Percentiles rank a stretch among this genome's conserved stretches.
Conservation (phyloP, 2,888 invertebrate species). For the Pollenia griseotomentosa region DNA sequence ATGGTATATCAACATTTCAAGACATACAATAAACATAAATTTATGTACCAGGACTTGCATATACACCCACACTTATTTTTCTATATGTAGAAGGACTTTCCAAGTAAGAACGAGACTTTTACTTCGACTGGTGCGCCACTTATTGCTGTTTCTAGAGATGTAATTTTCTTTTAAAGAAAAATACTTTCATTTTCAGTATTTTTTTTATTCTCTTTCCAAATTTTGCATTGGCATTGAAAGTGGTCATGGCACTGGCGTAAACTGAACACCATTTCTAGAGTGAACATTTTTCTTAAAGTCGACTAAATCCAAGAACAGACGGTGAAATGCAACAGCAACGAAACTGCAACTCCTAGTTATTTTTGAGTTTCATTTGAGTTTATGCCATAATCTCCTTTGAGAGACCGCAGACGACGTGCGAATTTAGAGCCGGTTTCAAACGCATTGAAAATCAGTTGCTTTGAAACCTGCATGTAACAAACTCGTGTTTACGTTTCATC, state of each 20-base stretch:
- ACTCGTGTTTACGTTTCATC: too few relatives aligned
- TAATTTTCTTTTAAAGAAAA: slow-evolving; percentile 42
- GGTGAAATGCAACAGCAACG: too few relatives aligned
- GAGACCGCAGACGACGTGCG: too few relatives aligned
- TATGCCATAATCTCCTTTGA: too few relatives aligned
- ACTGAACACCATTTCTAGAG: slow-evolving; percentile 20
- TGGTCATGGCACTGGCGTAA: slow-evolving; percentile 56
- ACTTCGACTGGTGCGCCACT: background rate
- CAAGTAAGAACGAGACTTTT: background rate
- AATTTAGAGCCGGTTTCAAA: too few relatives aligned
- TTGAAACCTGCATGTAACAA: too few relatives aligned
- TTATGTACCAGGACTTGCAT: slow-evolving; percentile 29
- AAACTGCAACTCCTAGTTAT: too few relatives aligned
- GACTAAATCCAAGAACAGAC: too few relatives aligned
- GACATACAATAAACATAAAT: slow-evolving; percentile 29
- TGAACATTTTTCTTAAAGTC: background rate
- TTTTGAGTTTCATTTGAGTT: background rate
- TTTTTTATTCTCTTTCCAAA: slow-evolving; percentile 4
- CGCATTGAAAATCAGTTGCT: too few relatives aligned
- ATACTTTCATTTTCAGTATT: slow-evolving; percentile 68
- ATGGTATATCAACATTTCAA: slow-evolving; percentile 55
- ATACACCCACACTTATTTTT: background rate
- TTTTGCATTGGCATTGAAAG: slow-evolving; percentile 72
- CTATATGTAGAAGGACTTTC: background rate
- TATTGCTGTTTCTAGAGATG: background rate